These are phyloP conservation scores for Archocentrus centrarchus DNA, from an alignment of 2,113 vertebrate species.

Conservation along the genomic window DNA sequence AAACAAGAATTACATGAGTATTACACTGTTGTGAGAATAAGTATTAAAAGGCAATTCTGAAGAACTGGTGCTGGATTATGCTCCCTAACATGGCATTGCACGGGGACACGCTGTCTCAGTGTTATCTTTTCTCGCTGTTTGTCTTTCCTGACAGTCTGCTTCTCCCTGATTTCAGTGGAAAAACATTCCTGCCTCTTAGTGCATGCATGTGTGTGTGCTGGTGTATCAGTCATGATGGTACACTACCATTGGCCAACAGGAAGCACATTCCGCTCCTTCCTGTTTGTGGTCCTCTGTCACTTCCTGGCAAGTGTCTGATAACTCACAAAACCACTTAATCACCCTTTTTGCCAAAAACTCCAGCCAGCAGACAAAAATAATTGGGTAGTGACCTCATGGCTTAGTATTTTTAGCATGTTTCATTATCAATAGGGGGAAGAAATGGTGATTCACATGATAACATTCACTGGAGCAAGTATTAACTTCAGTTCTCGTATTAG, in stretches of 20 bases:
- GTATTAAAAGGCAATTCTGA: neutral
- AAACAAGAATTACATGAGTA: neutral
- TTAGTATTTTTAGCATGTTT: slow-evolving; percentile 59
- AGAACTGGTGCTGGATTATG: neutral
- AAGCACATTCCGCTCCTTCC: slow-evolving; percentile 85
- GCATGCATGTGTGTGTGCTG: slow-evolving; percentile 43
- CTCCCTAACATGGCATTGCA: slow-evolving; percentile 4
- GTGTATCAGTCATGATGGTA: slow-evolving; percentile 71
- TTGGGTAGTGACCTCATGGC: slow-evolving; percentile 49
- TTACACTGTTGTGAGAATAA: neutral
- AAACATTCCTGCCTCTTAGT: slow-evolving; percentile 70
- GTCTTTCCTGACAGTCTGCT: slow-evolving; percentile 76
- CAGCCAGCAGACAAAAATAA: slow-evolving; percentile 60
- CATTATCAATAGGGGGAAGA: slow-evolving; percentile 4
- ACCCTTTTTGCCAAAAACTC: slow-evolving; percentile 55
- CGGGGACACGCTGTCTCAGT: slow-evolving; percentile 49
- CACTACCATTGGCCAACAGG: slow-evolving; percentile 73
- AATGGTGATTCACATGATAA: slow-evolving; percentile 18
- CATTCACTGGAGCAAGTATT: neutral
- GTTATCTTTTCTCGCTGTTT: slow-evolving; percentile 71
- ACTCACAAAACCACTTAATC: slow-evolving; percentile 79
- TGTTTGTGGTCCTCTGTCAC: slow-evolving; percentile 82
- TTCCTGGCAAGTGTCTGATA: slow-evolving; percentile 84
- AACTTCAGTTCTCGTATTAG: neutral
- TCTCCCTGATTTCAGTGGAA: slow-evolving; percentile 72